phyloP scores from a whole-genome alignment of 2,113 vertebrate species.

The Mobula hypostoma region DNA sequence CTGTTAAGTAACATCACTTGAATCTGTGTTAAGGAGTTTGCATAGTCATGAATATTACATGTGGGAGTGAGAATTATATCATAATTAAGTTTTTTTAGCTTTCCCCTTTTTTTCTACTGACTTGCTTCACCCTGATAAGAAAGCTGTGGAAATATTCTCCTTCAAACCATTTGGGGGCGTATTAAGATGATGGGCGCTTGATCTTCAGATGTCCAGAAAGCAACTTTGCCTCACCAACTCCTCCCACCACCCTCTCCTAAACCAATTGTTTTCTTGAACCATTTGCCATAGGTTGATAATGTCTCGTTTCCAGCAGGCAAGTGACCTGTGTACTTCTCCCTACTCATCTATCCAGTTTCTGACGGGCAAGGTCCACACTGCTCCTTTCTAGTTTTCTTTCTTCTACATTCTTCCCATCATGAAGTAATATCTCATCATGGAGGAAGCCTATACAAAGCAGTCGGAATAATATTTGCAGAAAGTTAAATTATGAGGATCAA shows the following conservation, averaged over 20 bases:
- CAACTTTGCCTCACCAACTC: not conserved
- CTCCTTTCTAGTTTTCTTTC: no score
- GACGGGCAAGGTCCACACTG: not conserved
- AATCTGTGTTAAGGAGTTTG: not conserved
- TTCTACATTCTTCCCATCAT: no score
- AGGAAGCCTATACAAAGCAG: not conserved
- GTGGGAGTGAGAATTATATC: not conserved
- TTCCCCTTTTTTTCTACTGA: not conserved
- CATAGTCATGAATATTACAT: not conserved
- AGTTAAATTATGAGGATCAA: no score
- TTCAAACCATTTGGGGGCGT: not conserved
- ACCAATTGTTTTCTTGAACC: not conserved
- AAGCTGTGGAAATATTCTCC: not conserved
- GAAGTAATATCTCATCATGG: not conserved
- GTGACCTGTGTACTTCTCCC: not conserved
- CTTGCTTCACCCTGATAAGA: not conserved
- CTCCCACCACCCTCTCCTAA: not conserved
- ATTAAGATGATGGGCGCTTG: not conserved
- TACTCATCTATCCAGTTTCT: not conserved
- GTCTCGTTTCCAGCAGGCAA: not conserved
- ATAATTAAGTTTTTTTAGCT: not conserved
- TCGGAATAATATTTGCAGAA: not conserved
- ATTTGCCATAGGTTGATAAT: not conserved
- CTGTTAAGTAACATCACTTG: not conserved
- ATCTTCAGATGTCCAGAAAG: not conserved